phyloP scores from a whole-genome alignment of 2,888 invertebrate genomes.

The Cephus nigrinus region DNA sequence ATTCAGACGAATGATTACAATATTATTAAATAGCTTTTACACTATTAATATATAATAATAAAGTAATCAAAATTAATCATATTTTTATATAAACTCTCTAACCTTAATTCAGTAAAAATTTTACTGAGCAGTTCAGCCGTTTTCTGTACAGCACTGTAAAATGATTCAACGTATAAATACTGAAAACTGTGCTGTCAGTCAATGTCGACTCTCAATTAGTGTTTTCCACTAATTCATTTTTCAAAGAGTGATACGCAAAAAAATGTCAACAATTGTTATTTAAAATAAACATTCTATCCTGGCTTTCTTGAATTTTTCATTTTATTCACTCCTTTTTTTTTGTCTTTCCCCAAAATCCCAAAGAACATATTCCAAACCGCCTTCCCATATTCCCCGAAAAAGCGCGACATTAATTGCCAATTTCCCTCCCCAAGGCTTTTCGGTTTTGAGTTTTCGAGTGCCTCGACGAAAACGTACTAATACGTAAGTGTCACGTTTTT shows the following conservation, averaged over 20 bases:
- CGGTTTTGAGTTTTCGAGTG: constrained; percentile 21
- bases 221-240: not conserved
- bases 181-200: not conserved
- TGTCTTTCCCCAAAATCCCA: constrained; percentile 9
- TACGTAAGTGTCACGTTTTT: constrained; percentile 16
- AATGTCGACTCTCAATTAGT: not conserved
- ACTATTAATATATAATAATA: too few relatives aligned
- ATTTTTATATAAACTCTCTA: not conserved
- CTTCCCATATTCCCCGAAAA: constrained; percentile 15
- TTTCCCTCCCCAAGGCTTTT: constrained; percentile 16
- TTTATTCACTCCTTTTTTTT: not conserved
- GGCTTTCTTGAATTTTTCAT: too few relatives aligned
- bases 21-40: too few relatives aligned
- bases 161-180: not conserved
- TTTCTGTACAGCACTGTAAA: not conserved
- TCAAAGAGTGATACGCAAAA: not conserved
- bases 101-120: not conserved
- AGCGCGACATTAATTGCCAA: constrained; percentile 21
- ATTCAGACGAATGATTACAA: too few relatives aligned
- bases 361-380: constrained; percentile 18
- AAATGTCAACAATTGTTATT: not conserved
- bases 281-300: too few relatives aligned
- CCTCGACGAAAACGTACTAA: constrained; percentile 18
- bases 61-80: not conserved
- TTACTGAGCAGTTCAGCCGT: not conserved